Conservation (phyloP, 2,888 invertebrate genomes). For the Callyntrura sp. region DNA sequence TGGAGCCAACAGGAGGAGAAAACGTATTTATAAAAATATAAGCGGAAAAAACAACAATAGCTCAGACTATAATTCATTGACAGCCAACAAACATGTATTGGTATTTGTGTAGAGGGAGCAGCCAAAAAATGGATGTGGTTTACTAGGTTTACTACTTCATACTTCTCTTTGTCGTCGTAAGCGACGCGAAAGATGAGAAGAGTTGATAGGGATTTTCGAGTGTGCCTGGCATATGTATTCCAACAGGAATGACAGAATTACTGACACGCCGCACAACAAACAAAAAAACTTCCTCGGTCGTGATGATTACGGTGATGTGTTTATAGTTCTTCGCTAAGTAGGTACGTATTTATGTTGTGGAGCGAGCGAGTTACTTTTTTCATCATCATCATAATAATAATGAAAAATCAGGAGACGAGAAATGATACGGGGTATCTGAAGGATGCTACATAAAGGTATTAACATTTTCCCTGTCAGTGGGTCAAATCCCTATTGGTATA, state of each 20-base stretch:
- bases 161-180: too few species aligned
- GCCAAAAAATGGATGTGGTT: not conserved
- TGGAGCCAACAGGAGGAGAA: too few species aligned
- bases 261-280: constrained; percentile 27
- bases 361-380: not conserved
- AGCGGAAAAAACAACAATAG: constrained; percentile 30
- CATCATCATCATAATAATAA: constrained; percentile 9
- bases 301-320: constrained; percentile 2
- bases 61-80: constrained; percentile 27
- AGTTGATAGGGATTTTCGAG: constrained; percentile 5
- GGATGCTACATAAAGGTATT: too few species aligned
- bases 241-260: constrained; percentile 17
- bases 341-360: constrained; percentile 1
- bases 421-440: not conserved
- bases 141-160: too few species aligned
- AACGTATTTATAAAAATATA: constrained; percentile 26
- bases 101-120: not conserved
- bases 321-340: too few species aligned
- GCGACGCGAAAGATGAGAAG: too few species aligned
- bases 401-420: not conserved
- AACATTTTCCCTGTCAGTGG: constrained; percentile 58
- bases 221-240: constrained; percentile 43
- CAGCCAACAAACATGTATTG: not conserved
- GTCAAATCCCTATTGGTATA: constrained; percentile 60
- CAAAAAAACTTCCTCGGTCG: not conserved